Percentiles rank a stretch among this genome's conserved stretches.
Conservation (phyloP, 2,797 vertebrate genomes). For the Periparus ater region DNA sequence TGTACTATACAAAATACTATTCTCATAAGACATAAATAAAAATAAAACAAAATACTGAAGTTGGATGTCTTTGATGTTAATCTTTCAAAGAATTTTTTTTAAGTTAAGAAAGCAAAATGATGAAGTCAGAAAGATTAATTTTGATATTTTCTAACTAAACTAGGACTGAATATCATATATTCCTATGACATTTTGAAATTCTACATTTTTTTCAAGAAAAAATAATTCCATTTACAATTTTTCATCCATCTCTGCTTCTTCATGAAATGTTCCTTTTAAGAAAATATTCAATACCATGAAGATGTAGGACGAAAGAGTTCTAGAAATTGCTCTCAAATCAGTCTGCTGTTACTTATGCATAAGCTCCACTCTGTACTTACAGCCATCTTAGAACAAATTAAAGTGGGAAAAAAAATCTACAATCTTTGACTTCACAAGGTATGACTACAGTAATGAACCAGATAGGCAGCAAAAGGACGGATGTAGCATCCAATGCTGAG, state of each 20-base stretch:
- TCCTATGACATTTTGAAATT: neutral
- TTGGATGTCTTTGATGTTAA: neutral
- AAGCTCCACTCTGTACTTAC: neutral
- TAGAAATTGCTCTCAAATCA: constrained; percentile 22
- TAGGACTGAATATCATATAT: neutral
- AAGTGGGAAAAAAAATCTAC: neutral
- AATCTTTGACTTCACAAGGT: neutral
- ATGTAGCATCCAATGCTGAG: neutral
- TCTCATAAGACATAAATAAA: neutral
- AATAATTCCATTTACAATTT: neutral
- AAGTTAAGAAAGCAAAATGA: neutral
- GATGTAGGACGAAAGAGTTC: neutral
- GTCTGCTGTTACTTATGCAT: neutral
- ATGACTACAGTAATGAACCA: neutral
- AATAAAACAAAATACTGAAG: neutral
- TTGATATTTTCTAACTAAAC: neutral
- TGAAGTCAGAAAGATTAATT: neutral
- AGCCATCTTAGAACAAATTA: neutral
- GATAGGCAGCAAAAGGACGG: neutral
- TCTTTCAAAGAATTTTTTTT: neutral
- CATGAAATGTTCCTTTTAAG: neutral
- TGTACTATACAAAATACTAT: neutral
- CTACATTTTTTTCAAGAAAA: neutral
- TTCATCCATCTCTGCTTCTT: neutral
- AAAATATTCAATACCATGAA: neutral